phyloP scores from a whole-genome alignment of 64 coral and sea anemone genomes.

The Stylophora pistillata region DNA sequence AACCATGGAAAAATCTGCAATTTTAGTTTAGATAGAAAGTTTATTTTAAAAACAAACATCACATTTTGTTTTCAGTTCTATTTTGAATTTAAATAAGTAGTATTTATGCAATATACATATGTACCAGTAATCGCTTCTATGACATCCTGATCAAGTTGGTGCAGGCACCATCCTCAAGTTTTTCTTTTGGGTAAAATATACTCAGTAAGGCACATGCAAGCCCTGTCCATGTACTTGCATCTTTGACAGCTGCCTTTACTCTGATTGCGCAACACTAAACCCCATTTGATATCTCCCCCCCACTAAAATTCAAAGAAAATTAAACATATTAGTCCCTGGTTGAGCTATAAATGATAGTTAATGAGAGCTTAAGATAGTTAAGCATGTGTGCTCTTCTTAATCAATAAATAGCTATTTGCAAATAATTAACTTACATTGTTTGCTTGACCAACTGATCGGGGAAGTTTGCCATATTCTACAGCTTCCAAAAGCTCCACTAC shows the following conservation, averaged over 20 bases:
- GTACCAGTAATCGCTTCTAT: slow-evolving; percentile 22
- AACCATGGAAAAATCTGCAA: slow-evolving; percentile 63
- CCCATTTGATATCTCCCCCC: slow-evolving; percentile 54
- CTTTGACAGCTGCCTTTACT: slow-evolving; percentile 44
- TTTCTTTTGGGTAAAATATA: slow-evolving; percentile 53
- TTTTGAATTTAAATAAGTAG: too few species aligned
- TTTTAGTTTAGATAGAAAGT: too few species aligned
- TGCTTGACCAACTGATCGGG: not conserved
- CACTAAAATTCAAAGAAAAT: not conserved
- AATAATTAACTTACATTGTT: slow-evolving; percentile 24
- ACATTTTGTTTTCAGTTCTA: too few species aligned
- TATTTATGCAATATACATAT: not conserved
- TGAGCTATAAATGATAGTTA: too few species aligned
- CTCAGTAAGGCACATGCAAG: slow-evolving; percentile 9
- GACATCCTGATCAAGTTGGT: slow-evolving; percentile 55
- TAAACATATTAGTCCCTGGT: too few species aligned
- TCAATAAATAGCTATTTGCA: too few species aligned
- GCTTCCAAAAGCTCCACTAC: not conserved
- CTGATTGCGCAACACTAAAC: slow-evolving; percentile 50
- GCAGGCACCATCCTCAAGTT: slow-evolving; percentile 24
- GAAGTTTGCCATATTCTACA: slow-evolving; percentile 1
- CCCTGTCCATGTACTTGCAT: not conserved
- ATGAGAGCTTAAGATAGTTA: too few species aligned
- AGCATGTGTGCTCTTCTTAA: too few species aligned
- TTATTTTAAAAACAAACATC: too few species aligned